These are phyloP conservation scores for Actenoides hombroni DNA, from an alignment of 2,113 vertebrate species.

Conservation along the genomic window DNA sequence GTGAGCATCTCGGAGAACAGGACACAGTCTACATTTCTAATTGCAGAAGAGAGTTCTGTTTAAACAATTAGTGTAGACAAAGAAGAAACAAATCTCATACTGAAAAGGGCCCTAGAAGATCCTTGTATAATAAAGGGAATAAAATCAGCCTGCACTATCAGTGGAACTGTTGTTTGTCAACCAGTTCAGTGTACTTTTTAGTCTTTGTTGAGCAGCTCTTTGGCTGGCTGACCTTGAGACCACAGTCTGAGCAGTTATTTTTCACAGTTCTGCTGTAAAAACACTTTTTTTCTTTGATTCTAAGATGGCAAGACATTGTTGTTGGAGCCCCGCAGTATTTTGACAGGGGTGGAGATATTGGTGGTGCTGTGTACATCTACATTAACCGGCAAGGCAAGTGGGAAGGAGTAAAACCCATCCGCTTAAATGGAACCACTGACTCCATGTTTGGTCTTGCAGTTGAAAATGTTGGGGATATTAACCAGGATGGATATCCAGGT, in stretches of 20 bases:
- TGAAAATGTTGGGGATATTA: slow-evolving; percentile 90
- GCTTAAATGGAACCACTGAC: slow-evolving; percentile 87
- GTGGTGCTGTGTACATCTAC: slow-evolving; percentile 94
- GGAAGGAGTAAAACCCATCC: slow-evolving; percentile 79
- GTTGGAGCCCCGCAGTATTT: slow-evolving; percentile 98
- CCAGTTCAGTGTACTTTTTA: not conserved
- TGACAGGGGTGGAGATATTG: slow-evolving; percentile 87
- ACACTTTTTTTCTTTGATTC: not conserved
- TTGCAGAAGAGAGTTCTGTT: not conserved
- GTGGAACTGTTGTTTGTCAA: not conserved
- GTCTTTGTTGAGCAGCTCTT: not conserved
- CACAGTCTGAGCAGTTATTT: not conserved
- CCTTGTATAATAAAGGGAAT: not conserved
- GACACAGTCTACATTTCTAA: not conserved
- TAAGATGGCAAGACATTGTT: slow-evolving; percentile 94
- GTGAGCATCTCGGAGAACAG: not conserved
- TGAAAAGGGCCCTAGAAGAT: not conserved
- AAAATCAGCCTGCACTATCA: not conserved
- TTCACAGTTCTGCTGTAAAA: not conserved
- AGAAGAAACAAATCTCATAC: not conserved
- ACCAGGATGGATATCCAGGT: slow-evolving; percentile 92
- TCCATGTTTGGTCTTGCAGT: slow-evolving; percentile 98
- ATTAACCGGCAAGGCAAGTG: slow-evolving; percentile 88
- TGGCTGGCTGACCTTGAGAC: not conserved
- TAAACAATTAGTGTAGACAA: not conserved